Percentiles rank a stretch among this genome's conserved stretches.
Evolutionary conservation across 2,797 vertebrate species (phyloP).

Genomic region (Cirrhinus mrigala): DNA sequence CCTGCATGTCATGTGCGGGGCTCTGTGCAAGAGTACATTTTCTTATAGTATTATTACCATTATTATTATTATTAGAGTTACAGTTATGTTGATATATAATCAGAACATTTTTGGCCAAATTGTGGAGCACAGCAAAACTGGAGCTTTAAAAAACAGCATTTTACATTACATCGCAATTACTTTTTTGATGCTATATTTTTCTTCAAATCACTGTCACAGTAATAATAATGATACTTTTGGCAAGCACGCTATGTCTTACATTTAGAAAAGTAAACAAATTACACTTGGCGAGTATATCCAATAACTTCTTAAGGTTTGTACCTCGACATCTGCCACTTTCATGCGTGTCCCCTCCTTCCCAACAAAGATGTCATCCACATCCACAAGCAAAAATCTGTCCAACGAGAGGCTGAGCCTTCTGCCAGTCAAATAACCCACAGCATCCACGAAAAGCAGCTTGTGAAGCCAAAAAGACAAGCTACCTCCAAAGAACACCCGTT

Average conservation of each 20-base stretch:
- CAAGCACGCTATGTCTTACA: not conserved
- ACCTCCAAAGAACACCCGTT: conserved; percentile 93
- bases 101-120: not conserved
- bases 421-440: conserved; percentile 92
- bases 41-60: no score
- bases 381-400: conserved; percentile 94
- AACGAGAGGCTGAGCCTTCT: conserved; percentile 88
- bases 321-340: conserved; percentile 96
- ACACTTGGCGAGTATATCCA: not conserved
- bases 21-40: no score
- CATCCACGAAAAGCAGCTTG: conserved; percentile 93
- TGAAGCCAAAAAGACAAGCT: conserved; percentile 96
- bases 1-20: no score
- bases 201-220: not conserved
- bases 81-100: not conserved
- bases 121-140: not conserved
- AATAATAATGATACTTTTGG: not conserved
- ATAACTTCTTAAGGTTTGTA: conserved; percentile 59
- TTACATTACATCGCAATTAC: not conserved
- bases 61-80: no score
- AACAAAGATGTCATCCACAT: conserved; percentile 98
- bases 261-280: not conserved
- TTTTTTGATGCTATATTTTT: no score
- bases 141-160: not conserved
- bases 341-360: conserved; percentile 97